Conservation (phyloP, 2,888 invertebrate genomes). For the Adineta ricciae region DNA sequence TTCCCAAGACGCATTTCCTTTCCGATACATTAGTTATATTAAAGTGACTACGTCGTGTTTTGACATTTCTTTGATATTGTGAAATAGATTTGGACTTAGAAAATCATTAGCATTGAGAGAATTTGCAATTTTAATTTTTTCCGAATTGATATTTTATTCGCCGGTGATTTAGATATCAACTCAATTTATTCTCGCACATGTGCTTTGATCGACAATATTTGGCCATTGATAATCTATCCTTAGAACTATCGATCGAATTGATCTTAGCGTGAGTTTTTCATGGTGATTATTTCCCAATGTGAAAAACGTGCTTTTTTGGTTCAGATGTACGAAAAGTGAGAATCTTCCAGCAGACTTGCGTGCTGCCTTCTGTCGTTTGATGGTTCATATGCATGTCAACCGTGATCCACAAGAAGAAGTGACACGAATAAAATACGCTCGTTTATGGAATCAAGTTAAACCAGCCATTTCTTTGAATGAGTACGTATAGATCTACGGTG, state of each 20-base stretch:
- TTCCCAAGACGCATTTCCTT: no score
- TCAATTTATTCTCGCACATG: conserved; percentile 97
- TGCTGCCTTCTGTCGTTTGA: conserved; percentile 89
- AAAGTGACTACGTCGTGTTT: no score
- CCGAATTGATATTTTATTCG: no score
- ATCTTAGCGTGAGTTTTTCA: conserved; percentile 69
- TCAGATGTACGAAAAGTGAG: conserved; percentile 88
- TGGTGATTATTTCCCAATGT: not conserved
- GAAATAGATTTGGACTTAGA: no score
- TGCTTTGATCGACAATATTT: conserved; percentile 60
- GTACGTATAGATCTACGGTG: not conserved
- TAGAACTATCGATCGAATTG: conserved; percentile 81
- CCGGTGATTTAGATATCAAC: conserved; percentile 64
- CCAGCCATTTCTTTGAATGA: conserved; percentile 58
- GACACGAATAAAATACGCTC: conserved; percentile 94
- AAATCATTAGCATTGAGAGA: no score
- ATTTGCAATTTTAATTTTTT: no score
- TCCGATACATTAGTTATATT: no score
- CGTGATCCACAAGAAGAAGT: conserved; percentile 94
- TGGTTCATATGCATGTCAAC: conserved; percentile 86
- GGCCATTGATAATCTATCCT: conserved; percentile 51
- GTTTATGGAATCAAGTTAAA: conserved; percentile 76
- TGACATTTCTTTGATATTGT: no score
- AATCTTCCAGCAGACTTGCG: conserved; percentile 81
- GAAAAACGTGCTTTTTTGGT: conserved; percentile 33